These are phyloP conservation scores for Acanthurus tractus DNA, from an alignment of 2,797 vertebrate genomes.

Conservation along the genomic window DNA sequence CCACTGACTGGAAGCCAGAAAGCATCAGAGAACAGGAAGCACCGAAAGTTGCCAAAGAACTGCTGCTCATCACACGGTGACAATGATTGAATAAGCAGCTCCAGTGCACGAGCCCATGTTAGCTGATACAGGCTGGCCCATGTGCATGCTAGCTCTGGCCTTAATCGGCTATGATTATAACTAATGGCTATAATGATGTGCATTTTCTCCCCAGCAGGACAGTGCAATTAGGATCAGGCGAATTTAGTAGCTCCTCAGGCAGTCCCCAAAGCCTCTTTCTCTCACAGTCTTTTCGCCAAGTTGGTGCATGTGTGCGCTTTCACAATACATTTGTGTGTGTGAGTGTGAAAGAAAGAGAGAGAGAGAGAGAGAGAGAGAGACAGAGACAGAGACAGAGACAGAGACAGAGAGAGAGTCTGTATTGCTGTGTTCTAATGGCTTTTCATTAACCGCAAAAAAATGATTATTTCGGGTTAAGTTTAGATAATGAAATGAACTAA, in stretches of 20 bases:
- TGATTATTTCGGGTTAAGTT: background rate
- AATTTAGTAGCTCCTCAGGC: slow-evolving; percentile 88
- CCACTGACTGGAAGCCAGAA: background rate
- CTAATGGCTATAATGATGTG: slow-evolving; percentile 91
- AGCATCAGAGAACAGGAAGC: background rate
- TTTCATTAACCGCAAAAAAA: background rate
- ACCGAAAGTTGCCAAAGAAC: background rate
- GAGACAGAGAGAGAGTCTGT: too few species aligned
- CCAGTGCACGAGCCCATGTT: slow-evolving; percentile 22
- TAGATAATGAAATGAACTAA: background rate
- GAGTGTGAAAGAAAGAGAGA: background rate
- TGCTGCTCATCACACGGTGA: slow-evolving; percentile 36
- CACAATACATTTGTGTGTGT: slow-evolving; percentile 5
- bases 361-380: background rate
- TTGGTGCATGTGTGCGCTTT: slow-evolving; percentile 7
- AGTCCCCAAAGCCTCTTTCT: slow-evolving; percentile 79
- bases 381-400: too few species aligned
- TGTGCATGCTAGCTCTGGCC: slow-evolving; percentile 74
- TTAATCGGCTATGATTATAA: slow-evolving; percentile 90
- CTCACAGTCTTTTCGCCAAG: slow-evolving; percentile 30
- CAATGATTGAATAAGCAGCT: slow-evolving; percentile 35
- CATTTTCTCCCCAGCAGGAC: slow-evolving; percentile 88
- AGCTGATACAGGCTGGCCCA: slow-evolving; percentile 44
- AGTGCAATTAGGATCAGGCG: slow-evolving; percentile 89
- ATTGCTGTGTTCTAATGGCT: background rate